Base-by-base conservation (phyloP, 2,888 invertebrate genomes). In the Erpobdella octoculata region DNA sequence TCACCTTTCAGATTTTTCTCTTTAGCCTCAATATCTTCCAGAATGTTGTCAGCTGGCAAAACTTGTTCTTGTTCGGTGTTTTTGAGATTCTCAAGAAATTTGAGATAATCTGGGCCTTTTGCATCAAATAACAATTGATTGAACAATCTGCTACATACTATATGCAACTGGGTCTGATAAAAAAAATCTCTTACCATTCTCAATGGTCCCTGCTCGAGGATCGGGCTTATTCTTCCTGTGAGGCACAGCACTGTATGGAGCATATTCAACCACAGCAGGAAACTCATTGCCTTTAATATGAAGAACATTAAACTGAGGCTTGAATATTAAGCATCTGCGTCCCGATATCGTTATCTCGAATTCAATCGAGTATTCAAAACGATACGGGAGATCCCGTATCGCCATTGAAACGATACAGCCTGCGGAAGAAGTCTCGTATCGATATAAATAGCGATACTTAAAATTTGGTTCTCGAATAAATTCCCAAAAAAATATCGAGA, bases 201-300 rank as follows among this genome's bases (percentile, higher is more conserved):
- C 92, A 73, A 94, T 89, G 0, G 90, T 90, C 62, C 89, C 90
- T 80, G 89, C 89, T 84, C 93, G 93, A 0, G 89, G 87, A 82
- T 93, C 93, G 75, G 89, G 88, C 79, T 90, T 89, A 53, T 88
- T 87, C 61, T 84, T 82, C 81, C 90, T 89, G 75, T 88, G 88
- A 3, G 93, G 90, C 74, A 93, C 88, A 79, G 92, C 90, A 84
- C 95, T 95, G 82, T 92, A 95, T 0, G 93, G 91, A 1, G 95
- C 91, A 86, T 91, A 94, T 82, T 96, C 96, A 0, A 96, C 95
- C 67, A 94, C 89, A 2, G 94, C 93, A 0, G 91, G 88, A 85
- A 89, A 95, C 81, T 96, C 95, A 76, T 89, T 88, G 71, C 90
- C 89, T 89, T 75, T 28, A 28, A 28, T 33, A 18, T 41, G 9